Base-by-base conservation (phyloP, 2,888 invertebrate genomes). In the Cheilosia variabilis region DNA sequence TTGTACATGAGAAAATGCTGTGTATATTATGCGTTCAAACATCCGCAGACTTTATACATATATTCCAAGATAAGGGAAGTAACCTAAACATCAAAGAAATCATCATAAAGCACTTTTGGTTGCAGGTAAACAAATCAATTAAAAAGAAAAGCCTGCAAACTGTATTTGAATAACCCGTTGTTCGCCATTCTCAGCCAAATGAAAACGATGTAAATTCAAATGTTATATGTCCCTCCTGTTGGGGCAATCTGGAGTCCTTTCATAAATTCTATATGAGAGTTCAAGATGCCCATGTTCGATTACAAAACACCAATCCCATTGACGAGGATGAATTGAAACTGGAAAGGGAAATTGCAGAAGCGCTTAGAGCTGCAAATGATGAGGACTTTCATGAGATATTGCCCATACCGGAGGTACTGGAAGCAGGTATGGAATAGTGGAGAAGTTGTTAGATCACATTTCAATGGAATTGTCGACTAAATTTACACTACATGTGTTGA, bases 191-290 rank as follows among this genome's bases (percentile, higher is more conserved):
- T 17, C 17, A 86, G 86, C 86, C 86, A 22, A 63, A 72, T 41
- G 62, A 15, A 19, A 53, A 72, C 15, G 68, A 87, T 68, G 63
- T 52, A 5, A 72, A 79, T 50, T 45, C 45, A 43, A 79, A 58
- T 22, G 24, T 62, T 76, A 89, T 88, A 87, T 91, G 87, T 83
- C 87, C 57, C 58, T 76, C 37, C n/a, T 91, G 91, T 69, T 91
- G 91, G 91, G 62, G 77, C 3, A 87, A 89, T 57, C 60, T 90
- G n/a, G 71, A 88, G 37, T 81, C 88, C 27, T 91, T 91, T 78
- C 91, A 91, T 87, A 88, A 87, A 17, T 91, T 90, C 78, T 91
- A 91, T 58, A 24, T 81, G 4, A 88, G 80, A 19, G 88, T 91
- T 0, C 89, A 90, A 55, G 86, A 87, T 2, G 87, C 90, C 3